These are phyloP conservation scores for Bombus vancouverensis DNA, from an alignment of 1,140 invertebrate species.

Conservation along the genomic window DNA sequence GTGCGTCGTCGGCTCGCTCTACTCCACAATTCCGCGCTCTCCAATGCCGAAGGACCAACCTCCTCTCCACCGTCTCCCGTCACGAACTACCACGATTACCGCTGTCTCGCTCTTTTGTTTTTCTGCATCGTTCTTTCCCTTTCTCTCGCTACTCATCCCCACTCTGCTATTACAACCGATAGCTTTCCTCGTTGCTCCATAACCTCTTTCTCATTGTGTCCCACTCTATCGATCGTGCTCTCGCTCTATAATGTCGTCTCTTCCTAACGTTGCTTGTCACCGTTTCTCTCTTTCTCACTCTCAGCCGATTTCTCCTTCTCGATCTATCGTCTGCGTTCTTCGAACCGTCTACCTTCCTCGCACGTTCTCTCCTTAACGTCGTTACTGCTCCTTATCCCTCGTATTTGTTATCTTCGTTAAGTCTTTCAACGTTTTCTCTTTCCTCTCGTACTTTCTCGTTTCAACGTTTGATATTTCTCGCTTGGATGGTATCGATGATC, in stretches of 20 bases:
- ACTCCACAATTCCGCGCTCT: conserved; percentile 57
- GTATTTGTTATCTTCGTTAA: background rate
- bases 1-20: conserved; percentile 55
- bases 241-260: background rate
- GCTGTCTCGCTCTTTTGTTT: background rate
- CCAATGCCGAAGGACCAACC: conserved; percentile 53
- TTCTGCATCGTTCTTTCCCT: too few relatives aligned
- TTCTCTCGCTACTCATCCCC: background rate
- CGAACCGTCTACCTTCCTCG: background rate
- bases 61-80: conserved; percentile 51
- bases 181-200: conserved; percentile 11
- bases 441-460: background rate
- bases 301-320: background rate
- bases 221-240: too few relatives aligned
- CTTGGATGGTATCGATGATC: background rate
- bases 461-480: background rate
- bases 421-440: background rate
- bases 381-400: background rate
- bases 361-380: background rate
- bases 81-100: background rate
- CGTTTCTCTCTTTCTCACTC: background rate
- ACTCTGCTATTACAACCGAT: background rate
- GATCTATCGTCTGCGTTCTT: background rate
- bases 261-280: background rate
- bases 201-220: background rate